These are phyloP conservation scores for Blastobasis lacticolella DNA, from an alignment of 2,888 invertebrate species.

Conservation along the genomic window DNA sequence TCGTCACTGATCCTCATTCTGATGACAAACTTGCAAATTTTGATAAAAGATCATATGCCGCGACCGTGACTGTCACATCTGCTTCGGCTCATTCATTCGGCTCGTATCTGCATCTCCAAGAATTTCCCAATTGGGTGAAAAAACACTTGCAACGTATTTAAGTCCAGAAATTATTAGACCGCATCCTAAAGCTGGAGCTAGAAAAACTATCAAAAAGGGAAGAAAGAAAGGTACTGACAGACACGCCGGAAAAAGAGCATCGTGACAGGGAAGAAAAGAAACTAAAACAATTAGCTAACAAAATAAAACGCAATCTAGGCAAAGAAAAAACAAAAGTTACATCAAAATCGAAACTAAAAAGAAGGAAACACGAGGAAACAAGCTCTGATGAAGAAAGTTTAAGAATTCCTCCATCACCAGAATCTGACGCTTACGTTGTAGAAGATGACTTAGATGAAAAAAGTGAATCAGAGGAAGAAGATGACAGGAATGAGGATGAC, in stretches of 20 bases:
- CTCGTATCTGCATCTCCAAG: background rate
- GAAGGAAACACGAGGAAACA: too few species aligned
- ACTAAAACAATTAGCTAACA: slow-evolving; percentile 4
- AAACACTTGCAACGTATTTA: background rate
- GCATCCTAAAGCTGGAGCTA: background rate
- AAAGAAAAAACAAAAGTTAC: background rate
- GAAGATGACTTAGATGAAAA: too few species aligned
- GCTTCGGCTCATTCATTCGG: background rate
- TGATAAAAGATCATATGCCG: background rate
- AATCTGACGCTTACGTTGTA: too few species aligned
- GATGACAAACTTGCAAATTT: background rate
- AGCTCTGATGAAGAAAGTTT: too few species aligned
- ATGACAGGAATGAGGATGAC: too few species aligned
- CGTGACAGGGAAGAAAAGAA: slow-evolving; percentile 1
- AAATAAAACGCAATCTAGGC: slow-evolving; percentile 3
- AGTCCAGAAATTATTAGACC: background rate
- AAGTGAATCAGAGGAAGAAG: too few species aligned
- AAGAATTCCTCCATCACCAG: too few species aligned
- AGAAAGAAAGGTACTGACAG: background rate
- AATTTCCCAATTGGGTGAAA: background rate
- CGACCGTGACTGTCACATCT: background rate
- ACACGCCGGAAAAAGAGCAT: background rate
- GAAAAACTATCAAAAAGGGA: background rate
- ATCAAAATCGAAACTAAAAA: too few species aligned
- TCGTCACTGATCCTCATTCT: background rate